Evolutionary conservation across 2,113 vertebrate genomes (phyloP).

Genomic region (Sisor rabdophorus): DNA sequence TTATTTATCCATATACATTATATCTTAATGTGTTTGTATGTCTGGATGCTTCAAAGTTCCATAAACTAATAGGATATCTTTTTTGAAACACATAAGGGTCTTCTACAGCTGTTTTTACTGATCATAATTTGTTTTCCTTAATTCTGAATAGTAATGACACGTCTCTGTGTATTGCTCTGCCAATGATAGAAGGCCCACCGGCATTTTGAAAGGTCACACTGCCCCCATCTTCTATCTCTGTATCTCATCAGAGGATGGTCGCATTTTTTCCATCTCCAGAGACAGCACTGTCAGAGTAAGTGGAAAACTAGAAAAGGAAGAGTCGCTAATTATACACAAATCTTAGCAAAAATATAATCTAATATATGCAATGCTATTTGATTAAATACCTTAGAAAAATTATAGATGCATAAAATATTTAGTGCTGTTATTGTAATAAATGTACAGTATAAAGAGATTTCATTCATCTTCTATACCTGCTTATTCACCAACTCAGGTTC

Average conservation of each 20-base stretch:
- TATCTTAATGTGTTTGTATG: too few species aligned
- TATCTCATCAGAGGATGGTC: constrained; percentile 64
- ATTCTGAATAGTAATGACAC: neutral
- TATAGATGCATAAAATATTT: neutral
- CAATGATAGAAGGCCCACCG: constrained; percentile 64
- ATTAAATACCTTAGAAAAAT: too few species aligned
- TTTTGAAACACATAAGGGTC: neutral
- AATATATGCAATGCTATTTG: too few species aligned
- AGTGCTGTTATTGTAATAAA: neutral
- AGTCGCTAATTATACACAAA: too few species aligned
- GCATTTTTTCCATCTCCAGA: constrained; percentile 67
- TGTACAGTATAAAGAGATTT: too few species aligned
- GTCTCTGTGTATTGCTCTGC: constrained; percentile 23
- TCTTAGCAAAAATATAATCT: too few species aligned
- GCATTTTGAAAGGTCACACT: constrained; percentile 67
- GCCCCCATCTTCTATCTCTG: constrained; percentile 64
- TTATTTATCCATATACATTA: too few species aligned
- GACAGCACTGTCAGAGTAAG: constrained; percentile 68
- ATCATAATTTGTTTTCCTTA: constrained; percentile 3
- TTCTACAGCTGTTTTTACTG: neutral
- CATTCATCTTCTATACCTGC: too few species aligned
- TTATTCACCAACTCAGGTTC: too few species aligned
- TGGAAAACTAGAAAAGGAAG: too few species aligned
- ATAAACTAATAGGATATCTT: too few species aligned
- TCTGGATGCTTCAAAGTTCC: too few species aligned